Conservation (phyloP, 1,140 invertebrate species). For the Ceratoteleas bidentatus region DNA sequence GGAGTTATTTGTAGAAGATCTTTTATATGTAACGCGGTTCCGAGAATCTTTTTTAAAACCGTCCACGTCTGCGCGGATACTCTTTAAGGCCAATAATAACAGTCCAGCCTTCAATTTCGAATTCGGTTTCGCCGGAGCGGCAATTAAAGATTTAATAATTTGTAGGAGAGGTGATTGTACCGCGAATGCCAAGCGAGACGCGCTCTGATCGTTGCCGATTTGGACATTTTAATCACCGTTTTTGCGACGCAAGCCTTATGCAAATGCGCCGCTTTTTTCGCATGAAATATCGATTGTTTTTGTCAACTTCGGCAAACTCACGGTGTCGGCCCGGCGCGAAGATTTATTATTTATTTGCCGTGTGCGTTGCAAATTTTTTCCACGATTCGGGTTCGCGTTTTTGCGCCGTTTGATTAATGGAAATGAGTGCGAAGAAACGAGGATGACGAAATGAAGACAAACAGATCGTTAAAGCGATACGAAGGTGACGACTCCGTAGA, state of each 20-base stretch:
- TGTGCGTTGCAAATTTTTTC: background rate
- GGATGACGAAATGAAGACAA: too few relatives aligned
- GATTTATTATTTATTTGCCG: background rate
- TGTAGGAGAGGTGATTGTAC: conserved; percentile 15
- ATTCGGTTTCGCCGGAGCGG: conserved; percentile 20
- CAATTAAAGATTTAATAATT: conserved; percentile 50
- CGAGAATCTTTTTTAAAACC: conserved; percentile 52
- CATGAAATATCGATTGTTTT: background rate
- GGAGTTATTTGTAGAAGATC: too few relatives aligned
- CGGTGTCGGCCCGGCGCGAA: background rate
- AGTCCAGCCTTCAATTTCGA: conserved; percentile 43
- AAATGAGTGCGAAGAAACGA: too few relatives aligned
- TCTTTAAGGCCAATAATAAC: conserved; percentile 58
- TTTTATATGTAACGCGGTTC: too few relatives aligned
- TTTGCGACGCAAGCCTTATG: conserved; percentile 6
- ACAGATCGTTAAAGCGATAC: too few relatives aligned
- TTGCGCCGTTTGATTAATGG: too few relatives aligned
- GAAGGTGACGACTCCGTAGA: too few relatives aligned
- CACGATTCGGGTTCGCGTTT: too few relatives aligned
- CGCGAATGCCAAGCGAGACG: conserved; percentile 25
- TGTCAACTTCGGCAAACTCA: background rate
- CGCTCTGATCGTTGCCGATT: conserved; percentile 7
- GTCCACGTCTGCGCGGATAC: conserved; percentile 35
- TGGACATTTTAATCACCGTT: conserved; percentile 18
- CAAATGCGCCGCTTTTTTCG: background rate